Evolutionary conservation across 2,113 vertebrate genomes (phyloP), one percentile per base, ranked within the genome.

Genomic region (Silurus glanis): DNA sequence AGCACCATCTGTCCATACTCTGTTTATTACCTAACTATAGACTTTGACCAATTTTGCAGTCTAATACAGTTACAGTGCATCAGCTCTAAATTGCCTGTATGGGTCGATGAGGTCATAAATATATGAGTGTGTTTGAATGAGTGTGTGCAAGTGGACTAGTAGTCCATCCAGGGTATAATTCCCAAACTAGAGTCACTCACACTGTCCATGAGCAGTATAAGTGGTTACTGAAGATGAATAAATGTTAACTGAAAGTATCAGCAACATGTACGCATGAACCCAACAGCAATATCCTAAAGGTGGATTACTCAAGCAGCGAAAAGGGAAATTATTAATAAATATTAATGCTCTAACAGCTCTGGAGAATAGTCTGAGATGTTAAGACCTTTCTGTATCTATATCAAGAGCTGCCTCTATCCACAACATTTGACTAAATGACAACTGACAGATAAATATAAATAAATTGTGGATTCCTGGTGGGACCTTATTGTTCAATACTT

Each of bases 401-500:
- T 71, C 82, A 71, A 45, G 25, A 84, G 69, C 71, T 59, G 23
- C 67, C 66, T 62, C 88, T 90, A 88, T 92, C 89, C 88, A 85
- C 53, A 86, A 90, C 85, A 84, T 90, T 72, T 72, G 85, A 89
- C 92, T 91, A 87, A 84, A 85, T 91, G 71, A 86, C 90, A 90
- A 89, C 82, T 51, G 87, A 93, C 49, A 66, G 83, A 55, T 79
- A 55, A 67, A 64, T 55, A 85, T 28, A n/a, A 84, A 64, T 61
- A 80, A 28, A 80, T n/a, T 59, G 2, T 83, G 25, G 12, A 83
- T 69, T 47, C 51, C 82, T 83, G 82, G 23, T 80, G 89, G 90
- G 90, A 94, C 92, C 66, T 64, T 80, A 74, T 91, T 90, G 86
- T 89, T 91, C 93, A 95, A 94, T 89, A 92, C 89, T 91, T 94